Base-by-base conservation (phyloP, 1,140 invertebrate genomes). In the Watersipora subatra region DNA sequence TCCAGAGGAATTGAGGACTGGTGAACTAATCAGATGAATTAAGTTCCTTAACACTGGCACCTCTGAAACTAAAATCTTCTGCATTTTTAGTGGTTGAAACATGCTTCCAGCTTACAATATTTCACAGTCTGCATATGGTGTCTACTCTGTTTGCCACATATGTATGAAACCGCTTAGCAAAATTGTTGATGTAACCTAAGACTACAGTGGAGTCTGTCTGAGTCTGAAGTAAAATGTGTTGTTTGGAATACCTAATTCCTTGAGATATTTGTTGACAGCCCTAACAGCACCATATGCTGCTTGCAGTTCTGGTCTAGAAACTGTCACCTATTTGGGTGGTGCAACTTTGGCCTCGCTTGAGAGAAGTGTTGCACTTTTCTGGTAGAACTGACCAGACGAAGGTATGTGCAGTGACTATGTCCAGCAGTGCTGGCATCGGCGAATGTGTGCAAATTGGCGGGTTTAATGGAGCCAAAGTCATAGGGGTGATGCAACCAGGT, bases 321-420 rank as follows among this genome's bases (percentile, higher is more conserved):
- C 59, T 28, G 67, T 72, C 1, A 69, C 30, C 3, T 58, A 28
- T 26, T 67, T 68, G 22, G 65, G 1, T 15, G 71, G 72, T 1
- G 66, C 63, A 0, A 71, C 70, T 62, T 65, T 62, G 3, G 67
- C 57, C 46, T 73, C 73, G 3, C 57, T 64, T 24, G 69, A 68
- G 2, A 71, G 20, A 0, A 74, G 56, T 1, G 70, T 57, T 46
- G 64, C 58, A 68, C 26, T 70, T 67, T 15, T 1, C 61, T 57
- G 1, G 46, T 46, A 1, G 26, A 56, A 27, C 57, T 65, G 0
- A 63, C 29, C 2, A 68, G 61, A 2, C 70, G 55, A 1, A 74
- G 2, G 57, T 71, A 73, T 22, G 69, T 66, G 15, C 69, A 69
- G 61, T 68, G 64, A 34, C 69, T 70, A 67, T 74, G 71, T 1